Evolutionary conservation across 2,113 vertebrate species (phyloP).

Genomic region (Hydrolagus affinis): DNA sequence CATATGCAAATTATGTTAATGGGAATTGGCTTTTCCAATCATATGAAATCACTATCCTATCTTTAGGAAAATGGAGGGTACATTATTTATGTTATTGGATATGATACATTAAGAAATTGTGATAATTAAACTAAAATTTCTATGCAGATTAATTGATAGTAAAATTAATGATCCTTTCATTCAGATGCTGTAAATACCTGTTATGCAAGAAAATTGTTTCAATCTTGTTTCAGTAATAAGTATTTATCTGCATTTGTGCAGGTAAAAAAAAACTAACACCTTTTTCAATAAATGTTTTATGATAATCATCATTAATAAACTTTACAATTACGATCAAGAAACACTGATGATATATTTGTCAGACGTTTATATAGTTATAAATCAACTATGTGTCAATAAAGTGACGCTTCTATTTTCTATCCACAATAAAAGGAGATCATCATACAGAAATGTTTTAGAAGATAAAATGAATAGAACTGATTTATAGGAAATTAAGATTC

Average conservation of each 20-base stretch:
- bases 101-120: not conserved
- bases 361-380: not conserved
- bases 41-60: not conserved
- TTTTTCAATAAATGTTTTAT: not conserved
- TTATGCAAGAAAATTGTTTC: not conserved
- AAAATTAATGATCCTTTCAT: not conserved
- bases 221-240: not conserved
- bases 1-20: conserved; percentile 4
- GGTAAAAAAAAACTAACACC: no score
- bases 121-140: conserved; percentile 6
- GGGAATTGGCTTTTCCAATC: not conserved
- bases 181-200: not conserved
- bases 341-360: not conserved
- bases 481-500: not conserved
- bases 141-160: not conserved
- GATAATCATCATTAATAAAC: not conserved
- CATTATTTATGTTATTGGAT: not conserved
- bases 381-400: conserved; percentile 1
- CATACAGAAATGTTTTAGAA: not conserved
- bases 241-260: not conserved
- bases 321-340: not conserved
- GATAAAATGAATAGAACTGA: not conserved
- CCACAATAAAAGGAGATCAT: not conserved
- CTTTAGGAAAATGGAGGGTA: not conserved
- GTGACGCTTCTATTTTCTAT: not conserved